These are phyloP conservation scores for Drosophila austrosaltans DNA, from an alignment of 2,888 invertebrate species.

Conservation along the genomic window DNA sequence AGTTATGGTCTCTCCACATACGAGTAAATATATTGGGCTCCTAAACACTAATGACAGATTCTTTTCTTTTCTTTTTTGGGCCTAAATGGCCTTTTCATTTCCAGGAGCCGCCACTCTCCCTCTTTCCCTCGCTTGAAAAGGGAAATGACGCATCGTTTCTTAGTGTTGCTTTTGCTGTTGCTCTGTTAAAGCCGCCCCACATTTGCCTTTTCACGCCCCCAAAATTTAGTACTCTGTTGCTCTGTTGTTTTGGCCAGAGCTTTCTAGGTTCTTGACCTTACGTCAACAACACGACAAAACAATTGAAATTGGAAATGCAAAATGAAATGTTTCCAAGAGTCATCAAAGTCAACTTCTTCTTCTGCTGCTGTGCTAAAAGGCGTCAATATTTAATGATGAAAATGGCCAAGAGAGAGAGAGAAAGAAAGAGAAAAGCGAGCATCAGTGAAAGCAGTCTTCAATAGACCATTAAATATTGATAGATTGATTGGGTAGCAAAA, in stretches of 20 bases:
- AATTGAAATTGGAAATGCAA: constrained; percentile 13
- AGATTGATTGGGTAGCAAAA: constrained; percentile 12
- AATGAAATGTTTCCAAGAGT: constrained; percentile 13
- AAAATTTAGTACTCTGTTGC: not conserved
- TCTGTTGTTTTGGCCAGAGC: not conserved
- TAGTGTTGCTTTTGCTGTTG: constrained; percentile 1
- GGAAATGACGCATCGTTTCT: constrained; percentile 9
- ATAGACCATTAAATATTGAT: constrained; percentile 15
- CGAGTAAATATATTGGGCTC: not conserved
- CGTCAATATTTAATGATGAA: constrained; percentile 20
- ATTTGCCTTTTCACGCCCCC: constrained; percentile 8
- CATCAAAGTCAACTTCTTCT: constrained; percentile 6
- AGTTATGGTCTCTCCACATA: constrained; percentile 1
- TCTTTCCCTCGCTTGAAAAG: not conserved
- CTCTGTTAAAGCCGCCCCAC: not conserved
- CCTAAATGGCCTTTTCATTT: constrained; percentile 12
- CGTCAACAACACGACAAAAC: constrained; percentile 1
- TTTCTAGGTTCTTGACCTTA: constrained; percentile 11
- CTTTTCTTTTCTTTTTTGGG: not conserved
- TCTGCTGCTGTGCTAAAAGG: not conserved
- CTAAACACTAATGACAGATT: not conserved
- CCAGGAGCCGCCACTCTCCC: not conserved
- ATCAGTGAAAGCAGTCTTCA: not conserved
- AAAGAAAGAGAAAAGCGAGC: not conserved
- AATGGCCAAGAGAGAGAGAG: not conserved